Evolutionary conservation across 2,888 invertebrate genomes (phyloP).

Genomic region (Agonopterix heracliana): DNA sequence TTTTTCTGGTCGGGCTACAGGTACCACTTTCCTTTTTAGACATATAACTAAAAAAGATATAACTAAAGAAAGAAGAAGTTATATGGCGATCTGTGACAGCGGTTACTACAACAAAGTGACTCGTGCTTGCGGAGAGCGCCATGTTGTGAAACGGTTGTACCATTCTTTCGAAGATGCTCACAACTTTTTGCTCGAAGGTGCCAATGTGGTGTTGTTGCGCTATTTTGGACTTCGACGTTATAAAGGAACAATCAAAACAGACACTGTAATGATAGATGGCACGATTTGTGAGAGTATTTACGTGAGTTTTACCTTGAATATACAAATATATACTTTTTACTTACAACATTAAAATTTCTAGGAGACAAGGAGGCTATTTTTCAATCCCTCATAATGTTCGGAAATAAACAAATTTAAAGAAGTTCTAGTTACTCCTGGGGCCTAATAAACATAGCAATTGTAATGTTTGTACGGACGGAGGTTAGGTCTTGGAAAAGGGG

Average conservation of each 20-base stretch:
- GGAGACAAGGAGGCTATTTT: no score
- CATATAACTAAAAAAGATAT: slow-evolving; percentile 55
- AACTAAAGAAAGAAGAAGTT: slow-evolving; percentile 70
- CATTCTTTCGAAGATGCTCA: slow-evolving; percentile 66
- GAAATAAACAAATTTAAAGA: no score
- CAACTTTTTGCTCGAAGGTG: slow-evolving; percentile 78
- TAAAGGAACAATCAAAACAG: slow-evolving; percentile 72
- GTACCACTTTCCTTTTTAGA: slow-evolving; percentile 31
- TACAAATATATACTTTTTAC: not conserved
- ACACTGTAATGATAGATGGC: slow-evolving; percentile 77
- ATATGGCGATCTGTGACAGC: slow-evolving; percentile 70
- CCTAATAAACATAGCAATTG: no score
- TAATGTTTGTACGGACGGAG: no score
- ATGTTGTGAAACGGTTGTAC: slow-evolving; percentile 62
- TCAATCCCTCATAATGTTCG: no score
- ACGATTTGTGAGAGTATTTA: slow-evolving; percentile 77
- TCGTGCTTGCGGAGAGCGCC: slow-evolving; percentile 58
- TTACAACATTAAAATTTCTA: no score
- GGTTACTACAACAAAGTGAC: slow-evolving; percentile 75
- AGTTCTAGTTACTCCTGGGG: no score
- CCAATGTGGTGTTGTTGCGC: slow-evolving; percentile 76
- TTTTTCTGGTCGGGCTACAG: no score
- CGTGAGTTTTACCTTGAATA: slow-evolving; percentile 50
- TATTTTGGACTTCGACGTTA: slow-evolving; percentile 74
- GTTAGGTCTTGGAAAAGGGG: no score